Conservation (phyloP, 2,113 vertebrate genomes). For the Chionis minor region DNA sequence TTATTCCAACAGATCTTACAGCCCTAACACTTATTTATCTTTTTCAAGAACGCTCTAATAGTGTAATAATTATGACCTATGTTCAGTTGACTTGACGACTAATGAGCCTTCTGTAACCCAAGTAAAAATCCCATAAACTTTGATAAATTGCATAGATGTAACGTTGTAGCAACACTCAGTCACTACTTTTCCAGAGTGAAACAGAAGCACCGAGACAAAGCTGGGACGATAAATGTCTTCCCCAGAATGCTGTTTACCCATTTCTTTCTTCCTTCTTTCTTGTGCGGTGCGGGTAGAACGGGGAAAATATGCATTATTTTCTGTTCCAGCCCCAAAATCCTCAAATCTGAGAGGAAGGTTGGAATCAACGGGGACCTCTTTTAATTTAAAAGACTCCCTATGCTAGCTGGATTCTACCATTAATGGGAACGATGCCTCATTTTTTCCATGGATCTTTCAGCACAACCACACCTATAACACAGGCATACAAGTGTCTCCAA, state of each 20-base stretch:
- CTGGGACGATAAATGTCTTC: background rate
- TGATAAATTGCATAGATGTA: slow-evolving; percentile 30
- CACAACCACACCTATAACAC: background rate
- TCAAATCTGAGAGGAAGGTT: background rate
- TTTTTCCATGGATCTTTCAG: background rate
- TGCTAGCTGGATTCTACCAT: background rate
- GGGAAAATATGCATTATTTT: background rate
- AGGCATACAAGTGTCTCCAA: background rate
- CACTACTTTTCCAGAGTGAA: background rate
- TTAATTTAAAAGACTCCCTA: background rate
- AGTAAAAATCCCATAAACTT: slow-evolving; percentile 42
- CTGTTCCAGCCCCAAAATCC: background rate
- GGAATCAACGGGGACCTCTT: background rate
- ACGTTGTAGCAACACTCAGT: background rate
- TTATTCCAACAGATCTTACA: slow-evolving; percentile 9
- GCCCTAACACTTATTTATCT: slow-evolving; percentile 43
- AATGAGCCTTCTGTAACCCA: slow-evolving; percentile 52
- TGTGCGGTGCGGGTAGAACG: rapidly evolving
- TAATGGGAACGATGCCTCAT: background rate
- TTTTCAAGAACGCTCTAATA: slow-evolving; percentile 28
- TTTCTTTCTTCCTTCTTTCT: background rate
- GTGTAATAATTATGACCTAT: slow-evolving; percentile 53
- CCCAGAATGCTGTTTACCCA: background rate
- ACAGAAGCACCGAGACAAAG: background rate
- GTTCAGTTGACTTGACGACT: slow-evolving; percentile 51